Conservation (phyloP, 2,888 invertebrate species). For the Tenthredo mesomela region DNA sequence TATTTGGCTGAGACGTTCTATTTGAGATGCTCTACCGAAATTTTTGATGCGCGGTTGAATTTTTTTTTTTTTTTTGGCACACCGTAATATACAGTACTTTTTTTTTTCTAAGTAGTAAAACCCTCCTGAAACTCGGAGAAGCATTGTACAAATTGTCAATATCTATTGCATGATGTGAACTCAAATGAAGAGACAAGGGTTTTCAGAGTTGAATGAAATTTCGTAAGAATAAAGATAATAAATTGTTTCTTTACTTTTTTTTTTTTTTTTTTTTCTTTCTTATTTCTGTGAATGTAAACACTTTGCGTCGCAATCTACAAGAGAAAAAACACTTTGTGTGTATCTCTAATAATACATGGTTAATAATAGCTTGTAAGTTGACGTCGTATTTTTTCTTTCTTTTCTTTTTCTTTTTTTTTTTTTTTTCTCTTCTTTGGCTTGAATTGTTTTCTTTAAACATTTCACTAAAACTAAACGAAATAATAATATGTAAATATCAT, state of each 20-base stretch:
- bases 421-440: not conserved
- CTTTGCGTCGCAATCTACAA: not conserved
- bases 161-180: not conserved
- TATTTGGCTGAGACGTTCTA: too few species aligned
- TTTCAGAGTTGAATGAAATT: not conserved
- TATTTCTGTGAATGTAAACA: not conserved
- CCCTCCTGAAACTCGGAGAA: not conserved
- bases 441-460: not conserved
- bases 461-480: not conserved
- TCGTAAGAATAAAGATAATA: not conserved
- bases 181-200: not conserved
- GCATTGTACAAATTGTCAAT: not conserved
- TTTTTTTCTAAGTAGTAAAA: not conserved
- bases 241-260: not conserved
- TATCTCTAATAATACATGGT: slow-evolving; percentile 6
- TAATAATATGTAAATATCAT: slow-evolving; percentile 31
- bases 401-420: not conserved
- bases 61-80: too few species aligned
- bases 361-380: slow-evolving; percentile 26
- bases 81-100: not conserved
- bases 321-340: slow-evolving; percentile 22
- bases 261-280: not conserved
- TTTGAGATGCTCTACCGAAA: too few species aligned
- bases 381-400: not conserved
- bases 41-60: too few species aligned